Base-by-base conservation (phyloP, 2,797 vertebrate genomes). In the Muscicapa comitata region DNA sequence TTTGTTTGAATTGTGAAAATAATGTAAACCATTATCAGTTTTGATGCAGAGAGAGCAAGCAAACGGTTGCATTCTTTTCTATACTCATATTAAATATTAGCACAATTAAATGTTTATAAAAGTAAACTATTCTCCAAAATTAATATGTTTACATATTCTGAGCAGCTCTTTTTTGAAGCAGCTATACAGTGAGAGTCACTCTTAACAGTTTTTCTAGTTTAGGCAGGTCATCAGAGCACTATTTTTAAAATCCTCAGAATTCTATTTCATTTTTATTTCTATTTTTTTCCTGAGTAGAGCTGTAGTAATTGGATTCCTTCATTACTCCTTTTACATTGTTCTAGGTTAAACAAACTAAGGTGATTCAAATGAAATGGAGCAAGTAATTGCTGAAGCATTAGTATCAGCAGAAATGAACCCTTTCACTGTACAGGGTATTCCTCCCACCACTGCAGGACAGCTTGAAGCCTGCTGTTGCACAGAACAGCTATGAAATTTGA, bases 291-390 rank as follows among this genome's bases (percentile, higher is more conserved):
- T 53, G 48, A 93, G 48, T 88, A 88, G 47, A 86, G 47, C 31
- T 40, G 24, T 28, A 58, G n/a, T 58, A 87, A 86, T 68, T 90
- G 55, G 14, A 93, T 90, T 90, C 38, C 62, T 94, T 93, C 82
- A n/a, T 88, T 93, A 66, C 16, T 96, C 73, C 48, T 86, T 82
- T 67, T 95, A 47, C 53, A 71, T 43, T 11, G 17, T 70, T 80
- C 65, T 62, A 59, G 38, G 72, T 88, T 87, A 83, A 95, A 93
- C 3, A 85, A 73, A 57, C 38, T 82, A 81, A 86, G 74, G 67
- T 93, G 90, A 93, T 96, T 96, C 91, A 96, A 94, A 94, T 83
- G 29, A 96, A 97, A 96, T 96, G 76, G 94, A 97, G 90, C 94
- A 96, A 94, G 91, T 92, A 95, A 95, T 86, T 92, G 92, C 59